A percentile compares a stretch with the other conserved stretches of the same genome.
These are phyloP conservation scores for Podocnemis expansa DNA, from an alignment of 2,113 vertebrate species.

Conservation along the genomic window DNA sequence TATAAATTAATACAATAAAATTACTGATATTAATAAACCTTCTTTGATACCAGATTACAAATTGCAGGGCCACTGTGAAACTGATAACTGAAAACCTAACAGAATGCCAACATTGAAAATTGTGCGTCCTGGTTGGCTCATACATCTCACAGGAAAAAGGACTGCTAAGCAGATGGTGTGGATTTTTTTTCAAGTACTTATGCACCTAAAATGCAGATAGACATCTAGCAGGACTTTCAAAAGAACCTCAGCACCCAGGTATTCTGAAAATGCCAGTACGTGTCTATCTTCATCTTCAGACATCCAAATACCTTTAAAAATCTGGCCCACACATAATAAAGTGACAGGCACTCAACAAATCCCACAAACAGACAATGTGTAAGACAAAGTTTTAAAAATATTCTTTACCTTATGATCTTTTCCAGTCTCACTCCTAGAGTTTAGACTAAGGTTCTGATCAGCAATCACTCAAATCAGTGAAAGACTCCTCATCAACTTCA, in stretches of 20 bases:
- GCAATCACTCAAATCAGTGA: neutral
- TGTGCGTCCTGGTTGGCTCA: neutral
- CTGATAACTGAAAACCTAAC: neutral
- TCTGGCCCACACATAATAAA: neutral
- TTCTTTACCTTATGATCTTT: neutral
- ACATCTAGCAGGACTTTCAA: neutral
- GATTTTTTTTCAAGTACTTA: neutral
- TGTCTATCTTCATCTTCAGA: accelerated
- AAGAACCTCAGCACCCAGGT: neutral
- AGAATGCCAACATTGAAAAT: slow-evolving; percentile 1
- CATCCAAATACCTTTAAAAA: neutral
- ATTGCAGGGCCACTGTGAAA: neutral
- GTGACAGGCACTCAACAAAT: neutral
- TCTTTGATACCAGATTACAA: neutral
- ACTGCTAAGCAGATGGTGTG: neutral
- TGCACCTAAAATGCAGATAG: neutral
- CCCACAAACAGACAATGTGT: neutral
- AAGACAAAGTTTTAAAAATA: neutral
- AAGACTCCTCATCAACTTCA: neutral
- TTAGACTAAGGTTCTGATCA: neutral
- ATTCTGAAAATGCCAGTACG: neutral
- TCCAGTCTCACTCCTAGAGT: neutral
- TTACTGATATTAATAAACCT: slow-evolving; percentile 17
- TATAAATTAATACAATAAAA: neutral
- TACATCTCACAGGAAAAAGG: neutral